Evolutionary conservation across 2,797 vertebrate species (phyloP).

Genomic region (Vireo griseus): DNA sequence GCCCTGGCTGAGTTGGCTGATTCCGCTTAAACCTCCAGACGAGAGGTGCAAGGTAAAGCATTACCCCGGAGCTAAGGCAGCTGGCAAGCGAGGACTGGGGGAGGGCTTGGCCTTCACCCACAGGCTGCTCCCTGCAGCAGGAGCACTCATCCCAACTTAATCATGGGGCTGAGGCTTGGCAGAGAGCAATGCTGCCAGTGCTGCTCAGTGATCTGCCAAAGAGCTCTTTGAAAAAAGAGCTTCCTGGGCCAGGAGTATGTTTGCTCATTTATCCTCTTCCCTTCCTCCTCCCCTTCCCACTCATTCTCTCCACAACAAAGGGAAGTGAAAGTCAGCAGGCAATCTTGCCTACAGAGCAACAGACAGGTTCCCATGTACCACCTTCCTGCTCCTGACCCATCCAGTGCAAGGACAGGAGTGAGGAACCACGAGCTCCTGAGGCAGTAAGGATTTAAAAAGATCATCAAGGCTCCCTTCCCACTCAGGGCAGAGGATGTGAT

Average conservation of each 20-base stretch:
- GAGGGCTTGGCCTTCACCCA: background rate
- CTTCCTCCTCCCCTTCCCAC: background rate
- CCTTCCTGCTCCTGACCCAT: background rate
- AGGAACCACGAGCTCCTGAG: background rate
- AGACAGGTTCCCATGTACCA: accelerated
- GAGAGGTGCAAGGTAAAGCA: background rate
- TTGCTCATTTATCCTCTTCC: background rate
- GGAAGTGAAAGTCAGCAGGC: background rate
- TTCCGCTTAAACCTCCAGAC: background rate
- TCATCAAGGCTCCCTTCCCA: background rate
- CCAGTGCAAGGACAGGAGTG: background rate
- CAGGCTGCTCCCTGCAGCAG: background rate
- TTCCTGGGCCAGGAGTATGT: background rate
- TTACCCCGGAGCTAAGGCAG: background rate
- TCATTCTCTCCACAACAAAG: background rate
- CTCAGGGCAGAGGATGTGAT: background rate
- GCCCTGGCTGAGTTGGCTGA: background rate
- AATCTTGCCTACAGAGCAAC: background rate
- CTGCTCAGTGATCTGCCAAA: background rate
- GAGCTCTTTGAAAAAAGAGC: background rate
- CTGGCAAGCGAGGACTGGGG: accelerated
- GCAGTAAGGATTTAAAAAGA: background rate
- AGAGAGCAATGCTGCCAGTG: background rate
- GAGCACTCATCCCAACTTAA: background rate
- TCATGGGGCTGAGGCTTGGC: accelerated